These are phyloP conservation scores for Nixonia krombeini DNA, from an alignment of 1,140 invertebrate genomes.

Conservation along the genomic window DNA sequence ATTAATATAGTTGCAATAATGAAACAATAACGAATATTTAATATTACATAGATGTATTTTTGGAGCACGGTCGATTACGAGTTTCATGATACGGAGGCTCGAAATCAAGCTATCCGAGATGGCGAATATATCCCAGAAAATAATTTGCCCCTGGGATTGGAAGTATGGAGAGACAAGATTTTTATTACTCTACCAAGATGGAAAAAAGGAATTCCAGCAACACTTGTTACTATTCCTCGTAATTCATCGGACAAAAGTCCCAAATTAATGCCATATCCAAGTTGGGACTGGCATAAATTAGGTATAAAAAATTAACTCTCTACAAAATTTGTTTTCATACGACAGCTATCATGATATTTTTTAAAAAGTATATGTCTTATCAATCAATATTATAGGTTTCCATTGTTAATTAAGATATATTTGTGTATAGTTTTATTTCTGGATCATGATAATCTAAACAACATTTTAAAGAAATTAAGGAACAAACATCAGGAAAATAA, in stretches of 20 bases:
- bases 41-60: slow-evolving; percentile 64
- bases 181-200: slow-evolving; percentile 83
- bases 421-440: no score
- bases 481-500: no score
- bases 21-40: no score
- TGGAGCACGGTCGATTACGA: slow-evolving; percentile 76
- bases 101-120: slow-evolving; percentile 70
- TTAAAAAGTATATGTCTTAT: no score
- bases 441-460: no score
- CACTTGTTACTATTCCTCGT: slow-evolving; percentile 75
- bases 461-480: no score
- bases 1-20: no score
- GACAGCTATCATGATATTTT: no score
- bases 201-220: slow-evolving; percentile 84
- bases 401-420: no score
- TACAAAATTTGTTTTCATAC: neutral
- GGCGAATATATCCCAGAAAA: slow-evolving; percentile 79
- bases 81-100: slow-evolving; percentile 68
- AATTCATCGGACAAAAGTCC: slow-evolving; percentile 75
- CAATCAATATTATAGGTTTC: no score
- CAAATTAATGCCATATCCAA: slow-evolving; percentile 79
- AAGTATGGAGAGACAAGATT: slow-evolving; percentile 76
- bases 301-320: slow-evolving; percentile 70
- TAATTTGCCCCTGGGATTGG: slow-evolving; percentile 81
- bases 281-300: slow-evolving; percentile 79